A percentile compares a stretch with the other conserved stretches of the same genome.
phyloP scores from a whole-genome alignment of 2,888 invertebrate species.

The Tridacna crocea region DNA sequence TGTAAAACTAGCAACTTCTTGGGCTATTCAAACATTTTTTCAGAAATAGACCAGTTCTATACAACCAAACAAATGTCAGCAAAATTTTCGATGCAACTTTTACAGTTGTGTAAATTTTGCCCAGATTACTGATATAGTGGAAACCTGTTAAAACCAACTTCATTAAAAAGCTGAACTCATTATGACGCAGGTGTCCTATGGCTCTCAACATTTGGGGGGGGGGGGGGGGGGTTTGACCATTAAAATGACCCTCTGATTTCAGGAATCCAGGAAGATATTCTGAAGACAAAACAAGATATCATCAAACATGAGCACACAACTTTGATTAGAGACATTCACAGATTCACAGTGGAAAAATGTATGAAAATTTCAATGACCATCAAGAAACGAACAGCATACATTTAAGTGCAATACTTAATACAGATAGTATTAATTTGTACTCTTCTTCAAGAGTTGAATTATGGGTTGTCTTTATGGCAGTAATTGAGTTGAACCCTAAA shows the following conservation, averaged over 20 bases:
- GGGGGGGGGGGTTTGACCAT: too few species aligned
- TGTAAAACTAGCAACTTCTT: too few species aligned
- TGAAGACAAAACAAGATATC: conserved; percentile 12
- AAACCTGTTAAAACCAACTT: too few species aligned
- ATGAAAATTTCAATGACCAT: conserved; percentile 2
- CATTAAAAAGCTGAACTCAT: too few species aligned
- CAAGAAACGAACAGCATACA: background rate
- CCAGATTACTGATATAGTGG: too few species aligned
- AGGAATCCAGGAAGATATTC: conserved; percentile 24
- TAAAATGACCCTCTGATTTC: background rate
- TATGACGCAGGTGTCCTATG: too few species aligned
- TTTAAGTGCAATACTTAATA: conserved; percentile 43
- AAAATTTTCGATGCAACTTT: too few species aligned
- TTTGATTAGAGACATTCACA: conserved; percentile 15
- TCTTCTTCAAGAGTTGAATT: conserved; percentile 36
- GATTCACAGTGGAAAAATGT: conserved; percentile 11
- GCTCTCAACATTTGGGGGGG: too few species aligned
- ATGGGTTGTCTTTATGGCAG: conserved; percentile 36
- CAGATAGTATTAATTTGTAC: conserved; percentile 26
- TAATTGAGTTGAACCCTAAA: conserved; percentile 38
- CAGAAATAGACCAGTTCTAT: too few species aligned
- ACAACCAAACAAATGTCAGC: too few species aligned
- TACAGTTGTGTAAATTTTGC: too few species aligned
- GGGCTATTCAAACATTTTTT: too few species aligned
- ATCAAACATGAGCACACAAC: conserved; percentile 2